Base-by-base conservation (phyloP, 1,140 invertebrate genomes). In the Idris sp. region DNA sequence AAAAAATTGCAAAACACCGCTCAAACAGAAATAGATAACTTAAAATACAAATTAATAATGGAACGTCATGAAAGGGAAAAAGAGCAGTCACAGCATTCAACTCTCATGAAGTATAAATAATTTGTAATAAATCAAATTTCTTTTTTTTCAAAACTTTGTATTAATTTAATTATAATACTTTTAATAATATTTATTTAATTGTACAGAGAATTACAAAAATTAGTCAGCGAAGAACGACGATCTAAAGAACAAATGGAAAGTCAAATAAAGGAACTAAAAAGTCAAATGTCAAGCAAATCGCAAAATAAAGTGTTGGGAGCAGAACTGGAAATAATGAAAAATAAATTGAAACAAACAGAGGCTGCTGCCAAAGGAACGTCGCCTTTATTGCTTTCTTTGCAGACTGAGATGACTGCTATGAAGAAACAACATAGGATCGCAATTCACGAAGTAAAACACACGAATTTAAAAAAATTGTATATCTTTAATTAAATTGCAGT, bases 21-120 rank as follows among this genome's bases (percentile, higher is more conserved):
- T 76, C 84, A 89, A 22, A 85, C 85, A 5, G 92, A 93, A 79
- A 82, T 92, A 1, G 91, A 91, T 68, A 91, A 92, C 79, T 77
- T 92, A 0, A 93, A 93, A 79, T 91, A 92, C 30, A 93, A 93
- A 82, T 89, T 93, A 75, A 91, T 91, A 4, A 90, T 92, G 75
- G 92, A 94, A 79, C 91, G 93, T 28, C 91, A 93, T 76, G 93
- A 95, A 71, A 87, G 93, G 53, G 93, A 95, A 80, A 93, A 92
- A 77, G 93, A 95, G 81, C 92, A 93, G 56, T 90, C 89, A 51
- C 92, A 95, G 81, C 91, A 94, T 87, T 88, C 90, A 36, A 87
- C 92, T 4, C 93, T 93, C 90, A 86, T 91, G 33, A 89, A 87
- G 88, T 89, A 83, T 28, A 16, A 33, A n/a, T n/a, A n/a, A n/a